Base-by-base conservation (phyloP, 2,888 invertebrate species). In the Apoda limacodes region DNA sequence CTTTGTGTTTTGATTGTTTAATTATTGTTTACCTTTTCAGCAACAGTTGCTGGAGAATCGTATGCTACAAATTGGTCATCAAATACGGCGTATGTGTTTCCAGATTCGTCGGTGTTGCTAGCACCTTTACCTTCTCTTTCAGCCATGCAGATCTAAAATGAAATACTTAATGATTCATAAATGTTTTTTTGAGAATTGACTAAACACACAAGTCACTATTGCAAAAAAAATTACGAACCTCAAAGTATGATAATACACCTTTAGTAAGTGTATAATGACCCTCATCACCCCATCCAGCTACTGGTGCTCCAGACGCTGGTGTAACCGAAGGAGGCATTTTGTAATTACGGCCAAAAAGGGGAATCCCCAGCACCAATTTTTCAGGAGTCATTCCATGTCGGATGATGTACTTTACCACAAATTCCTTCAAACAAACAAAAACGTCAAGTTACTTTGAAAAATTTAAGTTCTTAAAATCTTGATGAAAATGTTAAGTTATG, bases 51-150 rank as follows among this genome's bases (percentile, higher is more conserved):
- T 1, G 82, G 82, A 46, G 91, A 88, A 40, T 93, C 93, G 50
- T 86, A 93, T 4, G 89, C 88, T 38, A 92, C 82, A 92, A 92
- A 93, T 48, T 92, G 92, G 54, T 90, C 88, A 4, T 86, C 88
- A 28, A 83, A 84, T 5, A 86, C 82, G 2, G 84, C 78, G 48
- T 82, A 89, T 1, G 90, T 87, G 9, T 88, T 84, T 1, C 89
- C 89, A 15, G 82, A 82, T 26, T 80, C 78, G 47, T 90, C 89
- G 7, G 82, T 56, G 9, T 75, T 71, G 27, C 63, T 75, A 2
- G 49, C 43, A 66, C 86, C 87, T 41, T 69, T 72, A n/a, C 78
- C 76, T 39, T 83, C 82, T 21, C 82, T 82, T 44, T 84, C 68
- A 27, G 76, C 74, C 60, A 84, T 82, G 42, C 85, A 85, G 9